Evolutionary conservation across 2,888 invertebrate genomes (phyloP), one percentile per base, ranked within the genome.

Genomic region (Coenonympha glycerion): DNA sequence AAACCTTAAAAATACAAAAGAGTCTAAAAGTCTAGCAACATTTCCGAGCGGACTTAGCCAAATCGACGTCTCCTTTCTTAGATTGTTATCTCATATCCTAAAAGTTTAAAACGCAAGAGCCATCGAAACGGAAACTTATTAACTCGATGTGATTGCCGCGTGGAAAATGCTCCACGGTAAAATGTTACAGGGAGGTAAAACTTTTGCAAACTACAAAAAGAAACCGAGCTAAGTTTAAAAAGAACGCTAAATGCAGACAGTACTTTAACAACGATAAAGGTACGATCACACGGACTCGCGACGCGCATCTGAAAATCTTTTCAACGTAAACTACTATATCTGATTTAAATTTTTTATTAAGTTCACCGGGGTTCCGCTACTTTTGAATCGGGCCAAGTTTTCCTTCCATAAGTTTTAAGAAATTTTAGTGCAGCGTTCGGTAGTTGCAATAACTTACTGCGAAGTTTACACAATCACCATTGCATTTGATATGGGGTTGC

Each of bases 31-130:
- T 56, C 49, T 47, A 41, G 50, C 45, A 47, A 56, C 36, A 57
- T 61, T 44, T 73, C 76, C 39, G 34, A 30, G 37, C 71, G 76
- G 79, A 79, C 79, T 82, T 81, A 83, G 80, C 79, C 77, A 78
- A 83, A 83, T 84, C 79, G 78, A 76, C 74, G 76, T 77, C 80
- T 78, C 74, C 74, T 81, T 80, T 79, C 81, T 79, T 76, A 81
- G 78, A 83, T 85, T 84, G 85, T 85, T 87, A 87, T 86, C 86
- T 86, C 79, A 81, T 82, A 85, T 84, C 86, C 86, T 76, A 86
- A 86, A 87, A 87, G 85, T 87, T 87, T 83, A 84, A 85, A 86
- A 86, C 78, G 82, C 76, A 79, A 75, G 71, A 80, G 83, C 86
- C 77, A 86, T 86, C 82, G 79, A 75, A 84, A 79, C 80, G 75